Base-by-base conservation (phyloP, 2,113 vertebrate genomes). In the Indri indri region DNA sequence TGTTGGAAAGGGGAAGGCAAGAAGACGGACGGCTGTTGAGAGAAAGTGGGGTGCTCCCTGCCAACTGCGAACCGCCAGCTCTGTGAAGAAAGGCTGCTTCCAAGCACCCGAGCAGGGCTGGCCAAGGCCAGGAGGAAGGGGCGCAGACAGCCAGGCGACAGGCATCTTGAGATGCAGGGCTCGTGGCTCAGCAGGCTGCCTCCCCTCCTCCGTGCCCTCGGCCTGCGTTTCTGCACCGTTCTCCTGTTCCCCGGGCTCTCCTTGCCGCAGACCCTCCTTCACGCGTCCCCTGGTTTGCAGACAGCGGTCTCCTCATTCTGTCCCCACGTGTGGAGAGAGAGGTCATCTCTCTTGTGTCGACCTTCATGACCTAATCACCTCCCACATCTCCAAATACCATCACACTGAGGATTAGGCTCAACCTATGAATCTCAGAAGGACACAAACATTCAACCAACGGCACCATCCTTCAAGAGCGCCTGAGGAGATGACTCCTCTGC, bases 81-180 rank as follows among this genome's bases (percentile, higher is more conserved):
- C 90, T 54, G 79, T 37, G 84, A 57, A 91, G 83, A 80, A 65
- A 20, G 0, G 47, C 93, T 30, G 74, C 88, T 93, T 95, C 96
- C 83, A 86, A 93, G 14, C 3, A 30, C 61, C n/a, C 3, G 4
- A 73, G 94, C 1, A 2, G 63, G 92, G 34, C 92, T 91, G 93
- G 89, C 32, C 22, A 2, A 11, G 23, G 96, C 45, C 40, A 82
- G 95, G 87, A 96, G 93, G 80, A 97, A 96, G 87, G 95, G 93
- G 86, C 0, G 84, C 95, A 98, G 98, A 96, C 96, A 96, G 95
- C 90, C 83, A 81, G 97, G 97, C 87, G 86, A 95, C 96, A 95
- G 79, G 95, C 96, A 77, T 76, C 90, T 34, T 0, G 14, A 30
- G 45, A 74, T 27, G 73, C 2, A 27, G 92, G 94, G 70, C 45